Percentiles rank a stretch among this genome's conserved stretches.
These are phyloP conservation scores for Hyla sarda DNA, from an alignment of 2,113 vertebrate genomes.

Conservation along the genomic window DNA sequence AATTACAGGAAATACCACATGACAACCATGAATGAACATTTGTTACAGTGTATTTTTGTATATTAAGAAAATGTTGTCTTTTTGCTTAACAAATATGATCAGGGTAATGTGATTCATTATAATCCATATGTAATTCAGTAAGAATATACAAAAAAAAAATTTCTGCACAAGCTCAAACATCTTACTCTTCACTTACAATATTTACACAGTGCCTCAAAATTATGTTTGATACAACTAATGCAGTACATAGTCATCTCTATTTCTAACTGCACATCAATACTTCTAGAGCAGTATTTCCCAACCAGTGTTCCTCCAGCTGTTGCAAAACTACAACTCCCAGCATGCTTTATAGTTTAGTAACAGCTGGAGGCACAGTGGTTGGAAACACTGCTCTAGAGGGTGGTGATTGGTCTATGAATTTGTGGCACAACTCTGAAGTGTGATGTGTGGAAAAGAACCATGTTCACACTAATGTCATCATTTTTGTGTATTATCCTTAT, in stretches of 20 bases:
- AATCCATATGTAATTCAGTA: neutral
- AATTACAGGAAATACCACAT: conserved; percentile 22
- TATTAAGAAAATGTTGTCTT: neutral
- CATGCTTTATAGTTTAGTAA: no score
- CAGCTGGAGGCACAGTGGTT: no score
- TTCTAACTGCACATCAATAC: no score
- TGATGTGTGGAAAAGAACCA: neutral
- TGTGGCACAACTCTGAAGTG: neutral
- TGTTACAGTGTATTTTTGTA: neutral
- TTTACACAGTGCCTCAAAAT: no score
- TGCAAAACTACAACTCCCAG: no score
- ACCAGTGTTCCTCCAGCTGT: no score
- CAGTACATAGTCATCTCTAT: neutral
- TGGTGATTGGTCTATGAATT: neutral
- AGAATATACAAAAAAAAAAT: neutral
- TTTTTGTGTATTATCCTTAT: no score
- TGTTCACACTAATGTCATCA: no score
- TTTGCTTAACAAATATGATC: neutral
- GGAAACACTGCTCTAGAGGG: no score
- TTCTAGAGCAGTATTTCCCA: no score
- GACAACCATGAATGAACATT: neutral
- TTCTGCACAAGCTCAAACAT: neutral
- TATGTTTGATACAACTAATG: neutral
- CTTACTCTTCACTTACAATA: no score
- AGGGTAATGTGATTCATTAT: neutral